Evolutionary conservation across 2,888 invertebrate species (phyloP), one percentile per base, ranked within the genome.

Genomic region (Bellardia bayeri): DNA sequence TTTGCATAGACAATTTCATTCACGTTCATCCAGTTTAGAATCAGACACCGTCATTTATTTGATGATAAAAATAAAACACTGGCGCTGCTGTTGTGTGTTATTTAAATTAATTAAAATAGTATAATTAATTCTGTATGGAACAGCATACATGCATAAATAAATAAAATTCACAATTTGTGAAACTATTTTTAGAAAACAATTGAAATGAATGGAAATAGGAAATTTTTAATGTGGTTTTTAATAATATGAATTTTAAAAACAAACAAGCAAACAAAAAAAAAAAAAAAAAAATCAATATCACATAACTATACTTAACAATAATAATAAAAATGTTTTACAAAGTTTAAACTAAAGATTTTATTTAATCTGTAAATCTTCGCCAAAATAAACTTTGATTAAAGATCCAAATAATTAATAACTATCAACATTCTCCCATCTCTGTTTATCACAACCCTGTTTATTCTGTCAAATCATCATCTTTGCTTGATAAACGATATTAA

Each of bases 1-100:
- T 37, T 75, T 63, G 63, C 45, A 75, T 63, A 69, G 33, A 69
- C 56, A 79, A 79, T 69, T 37, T 37, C 68, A 79, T 58, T 54
- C 68, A 79, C 66, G 54, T 78, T 56, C 56, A 58, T 74, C 61
- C 49, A 61, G 49, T 80, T 80, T 51, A n/a, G 14, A 45, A 33
- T 63, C n/a, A 37, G 51, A 13, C 51, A 5, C 74, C 33, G 13
- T 40, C 40, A 72, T 16, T 72, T 56, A 56, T 56, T 56, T 51
- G n/a, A 56, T 37, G 1, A 37, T 51, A 61, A 61, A 14, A 61
- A 54, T 56, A 72, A 42, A 75, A 75, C 37, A 49, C 51, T 23
- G 8, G 51, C 23, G 2, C 11, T n/a, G 37, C 37, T 37, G 9
- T 11, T 37, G 37, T 16, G 11, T 49, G 33, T 33, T 63, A 33